Evolutionary conservation across 2,888 invertebrate species (phyloP), one percentile per base, ranked within the genome.

Genomic region (Zele albiditarsus): DNA sequence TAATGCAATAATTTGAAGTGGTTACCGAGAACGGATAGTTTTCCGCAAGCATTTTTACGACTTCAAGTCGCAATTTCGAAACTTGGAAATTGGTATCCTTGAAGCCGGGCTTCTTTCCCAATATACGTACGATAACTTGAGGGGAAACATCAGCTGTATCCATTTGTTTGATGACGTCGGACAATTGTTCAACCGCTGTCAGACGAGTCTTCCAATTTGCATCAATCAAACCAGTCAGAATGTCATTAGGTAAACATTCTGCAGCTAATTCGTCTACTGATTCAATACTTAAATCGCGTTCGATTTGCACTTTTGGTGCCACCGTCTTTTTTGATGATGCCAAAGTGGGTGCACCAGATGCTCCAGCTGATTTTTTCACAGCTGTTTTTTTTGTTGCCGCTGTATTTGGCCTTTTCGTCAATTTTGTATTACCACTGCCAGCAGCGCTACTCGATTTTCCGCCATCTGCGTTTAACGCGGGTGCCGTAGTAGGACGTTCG

Each of bases 81-180:
- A 97, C 97, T 91, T 97, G 97, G 78, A 97, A 96, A 88, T 98
- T 97, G 76, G 95, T 97, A 85, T 98, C 98, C 87, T 96, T 92
- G 31, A 92, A 89, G 0, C 98, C 98, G 0, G 97, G 97, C 86
- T 97, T 97, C 84, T 93, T 95, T 80, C 93, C 93, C 20, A 96
- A 85, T 2, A 93, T 92, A 71, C 94, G 92, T 33, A 95, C 92
- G 33, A 97, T 87, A 0, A 95, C 93, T 89, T 97, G 97, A 0
- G 94, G 92, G 0, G 94, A 92, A 2, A 94, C 91, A 42, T 93
- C 93, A 71, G 91, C 91, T 1, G 91, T 86, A 38, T 94, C 93
- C 82, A 94, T 91, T 3, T 91, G 91, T 81, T 92, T 92, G 0
- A 95, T 82, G 76, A 90, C 90, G 80, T 91, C 92, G 53, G 92